Base-by-base conservation (phyloP, 2,113 vertebrate species). In the Crotalus helleri region DNA sequence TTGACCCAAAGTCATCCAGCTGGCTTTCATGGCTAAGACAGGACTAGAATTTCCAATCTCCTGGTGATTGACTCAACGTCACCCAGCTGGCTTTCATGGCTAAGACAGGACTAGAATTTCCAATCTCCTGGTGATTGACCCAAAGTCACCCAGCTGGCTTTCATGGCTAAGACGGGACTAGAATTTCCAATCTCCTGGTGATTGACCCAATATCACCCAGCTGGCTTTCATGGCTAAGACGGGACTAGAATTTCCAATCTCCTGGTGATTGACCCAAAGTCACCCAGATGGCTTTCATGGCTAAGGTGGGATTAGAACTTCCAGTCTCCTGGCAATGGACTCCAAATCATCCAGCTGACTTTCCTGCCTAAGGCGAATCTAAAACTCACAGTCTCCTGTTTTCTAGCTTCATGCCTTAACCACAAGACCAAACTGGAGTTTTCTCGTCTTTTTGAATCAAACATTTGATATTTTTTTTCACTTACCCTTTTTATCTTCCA, bases 81-180 rank as follows among this genome's bases (percentile, higher is more conserved):
- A 57, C 55, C 55, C 55, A 49, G 49, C 1, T 49, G 49, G 49
- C 49, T 49, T 49, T 49, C 49, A 46, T 53, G 51, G 7, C 55
- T 57, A 57, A 19, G 55, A 1, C 1, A 0, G 1, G 1, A 5
- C 23, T 59, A 10, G 58, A 59, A 59, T 8, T 59, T 23, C 1
- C 23, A 17, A 17, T 24, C 58, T 59, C 58, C 58, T 59, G 23
- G 23, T 5, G 0, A 59, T 59, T 59, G 23, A 59, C 58, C 23
- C 58, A 59, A 59, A 26, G 58, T 59, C 24, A 29, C 10, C 57
- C 10, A 64, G 59, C 9, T 29, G 59, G 59, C 3, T 29, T 64
- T 64, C 3, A 0, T n/a, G 1, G 3, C 61, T 64, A n/a, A 64
- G 26, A 4, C 1, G 0, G 11, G 26, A 0, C 26, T 64, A 64